A percentile compares a stretch with the other conserved stretches of the same genome.
These are phyloP conservation scores for Nymphalis c-album DNA, from an alignment of 2,888 invertebrate genomes.

Conservation along the genomic window DNA sequence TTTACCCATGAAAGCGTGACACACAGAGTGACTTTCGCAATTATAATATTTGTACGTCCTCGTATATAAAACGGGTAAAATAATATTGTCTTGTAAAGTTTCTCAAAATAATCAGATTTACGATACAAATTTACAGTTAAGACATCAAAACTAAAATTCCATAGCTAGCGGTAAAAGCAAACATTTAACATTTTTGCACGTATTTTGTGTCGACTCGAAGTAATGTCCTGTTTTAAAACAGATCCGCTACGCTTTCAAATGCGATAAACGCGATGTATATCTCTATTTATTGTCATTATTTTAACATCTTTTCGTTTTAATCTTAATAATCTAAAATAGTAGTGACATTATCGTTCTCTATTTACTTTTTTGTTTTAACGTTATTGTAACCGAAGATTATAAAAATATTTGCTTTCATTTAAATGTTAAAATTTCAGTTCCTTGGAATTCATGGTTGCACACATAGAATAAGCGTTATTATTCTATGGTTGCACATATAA, in stretches of 20 bases:
- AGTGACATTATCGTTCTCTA: not conserved
- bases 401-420: too few species aligned
- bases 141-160: slow-evolving; percentile 13
- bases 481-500: too few species aligned
- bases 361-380: not conserved
- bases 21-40: too few species aligned
- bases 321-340: not conserved
- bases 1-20: too few species aligned
- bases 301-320: not conserved
- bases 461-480: too few species aligned
- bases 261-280: slow-evolving; percentile 18
- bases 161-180: slow-evolving; percentile 27
- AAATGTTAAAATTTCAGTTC: too few species aligned
- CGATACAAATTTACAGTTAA: slow-evolving; percentile 21
- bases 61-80: too few species aligned
- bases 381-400: too few species aligned
- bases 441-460: too few species aligned
- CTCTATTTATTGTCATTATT: slow-evolving; percentile 16
- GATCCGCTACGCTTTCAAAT: slow-evolving; percentile 20
- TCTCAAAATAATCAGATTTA: slow-evolving; percentile 21
- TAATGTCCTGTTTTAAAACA: slow-evolving; percentile 26
- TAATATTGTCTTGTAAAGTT: not conserved
- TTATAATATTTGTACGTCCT: too few species aligned
- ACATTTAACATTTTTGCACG: slow-evolving; percentile 34
- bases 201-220: slow-evolving; percentile 30